phyloP scores from a whole-genome alignment of 2,113 vertebrate genomes.

The Pteruthius melanotis region DNA sequence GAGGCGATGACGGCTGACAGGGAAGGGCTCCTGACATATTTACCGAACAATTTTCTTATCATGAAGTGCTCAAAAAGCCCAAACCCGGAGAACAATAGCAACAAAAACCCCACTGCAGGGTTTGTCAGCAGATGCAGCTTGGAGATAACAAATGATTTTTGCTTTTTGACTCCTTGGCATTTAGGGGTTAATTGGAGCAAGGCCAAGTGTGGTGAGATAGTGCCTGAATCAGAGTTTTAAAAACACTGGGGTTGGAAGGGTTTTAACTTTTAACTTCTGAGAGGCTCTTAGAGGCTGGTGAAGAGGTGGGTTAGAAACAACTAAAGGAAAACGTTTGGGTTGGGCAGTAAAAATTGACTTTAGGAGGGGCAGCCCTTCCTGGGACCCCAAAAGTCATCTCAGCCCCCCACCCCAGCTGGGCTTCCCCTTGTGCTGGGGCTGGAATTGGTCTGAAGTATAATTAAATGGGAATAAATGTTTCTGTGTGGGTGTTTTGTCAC shows the following conservation, averaged over 20 bases:
- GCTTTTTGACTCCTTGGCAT: not conserved
- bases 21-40: constrained; percentile 22
- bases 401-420: not conserved
- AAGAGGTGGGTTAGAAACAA: not conserved
- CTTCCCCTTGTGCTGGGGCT: not conserved
- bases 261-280: not conserved
- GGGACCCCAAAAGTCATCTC: not conserved
- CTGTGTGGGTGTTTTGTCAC: not conserved
- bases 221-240: not conserved
- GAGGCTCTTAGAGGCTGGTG: not conserved
- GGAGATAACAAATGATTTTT: not conserved
- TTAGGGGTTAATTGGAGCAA: not conserved
- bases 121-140: constrained; percentile 25
- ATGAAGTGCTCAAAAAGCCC: not conserved
- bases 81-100: constrained; percentile 8
- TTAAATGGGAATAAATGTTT: not conserved
- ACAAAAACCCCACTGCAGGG: not conserved
- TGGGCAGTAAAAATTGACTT: not conserved
- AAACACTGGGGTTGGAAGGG: not conserved
- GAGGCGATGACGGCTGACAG: not conserved
- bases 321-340: not conserved
- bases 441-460: not conserved
- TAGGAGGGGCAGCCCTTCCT: not conserved
- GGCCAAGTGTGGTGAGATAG: not conserved
- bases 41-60: not conserved